Evolutionary conservation across 2,888 invertebrate genomes (phyloP), one percentile per base, ranked within the genome.

Genomic region (Chrysina gloriosa): DNA sequence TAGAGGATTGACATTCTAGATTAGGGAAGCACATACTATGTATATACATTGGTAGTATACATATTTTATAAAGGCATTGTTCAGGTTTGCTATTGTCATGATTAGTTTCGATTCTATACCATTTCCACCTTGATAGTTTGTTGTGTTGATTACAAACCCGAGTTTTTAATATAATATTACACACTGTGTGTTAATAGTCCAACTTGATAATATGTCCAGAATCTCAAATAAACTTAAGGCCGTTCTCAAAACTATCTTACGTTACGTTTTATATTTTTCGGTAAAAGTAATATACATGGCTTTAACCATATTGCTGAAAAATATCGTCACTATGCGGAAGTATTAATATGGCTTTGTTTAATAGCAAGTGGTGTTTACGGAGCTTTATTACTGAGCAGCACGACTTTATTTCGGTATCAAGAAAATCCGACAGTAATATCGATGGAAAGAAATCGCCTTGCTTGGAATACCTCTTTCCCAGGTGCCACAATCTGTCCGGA

Each of bases 401-500:
- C 87, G 47, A 90, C 90, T 4, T 88, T 90, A 87, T 80, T 82
- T 4, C 86, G 91, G 23, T 91, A 90, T 78, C 89, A 88, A 79
- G 89, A 88, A 42, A 90, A 90, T 3, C 91, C 91, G 1, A 90
- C 90, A 42, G 91, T 91, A 3, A 88, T 91, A 29, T 90, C 91
- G 16, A 90, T 91, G 89, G 91, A 91, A 79, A 84, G 91, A 1
- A 90, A 91, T 78, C 88, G 89, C 84, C 88, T 89, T 71, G 86
- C 89, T 0, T 91, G 91, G 91, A 89, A 89, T 74, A 90, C 92
- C 1, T 88, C 89, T 0, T 91, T 91, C 73, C 92, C 92, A 0
- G 85, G 88, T 88, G 83, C 89, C 58, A 90, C 92, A 0, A 85
- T 92, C 56, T 92, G 92, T 72, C 89, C 90, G 0, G 80, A 84